A percentile compares a stretch with the other conserved stretches of the same genome.
phyloP scores from a whole-genome alignment of 2,888 invertebrate species.

The Epsilonema sp. region DNA sequence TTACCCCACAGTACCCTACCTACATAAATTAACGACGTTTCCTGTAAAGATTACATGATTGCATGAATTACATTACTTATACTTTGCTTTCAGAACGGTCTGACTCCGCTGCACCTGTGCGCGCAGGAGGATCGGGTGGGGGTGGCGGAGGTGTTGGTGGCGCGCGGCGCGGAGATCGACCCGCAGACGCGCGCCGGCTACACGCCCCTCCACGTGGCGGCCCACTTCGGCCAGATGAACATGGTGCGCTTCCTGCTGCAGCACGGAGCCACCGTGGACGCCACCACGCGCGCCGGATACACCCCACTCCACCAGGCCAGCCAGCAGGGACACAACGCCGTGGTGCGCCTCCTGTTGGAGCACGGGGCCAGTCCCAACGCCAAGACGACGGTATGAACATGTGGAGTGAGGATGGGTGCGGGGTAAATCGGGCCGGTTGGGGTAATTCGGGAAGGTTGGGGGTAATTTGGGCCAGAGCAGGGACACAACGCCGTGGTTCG shows the following conservation, averaged over 20 bases:
- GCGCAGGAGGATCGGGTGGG: slow-evolving; percentile 91
- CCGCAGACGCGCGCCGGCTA: slow-evolving; percentile 59
- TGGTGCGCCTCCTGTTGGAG: slow-evolving; percentile 76
- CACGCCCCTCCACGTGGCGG: slow-evolving; percentile 94
- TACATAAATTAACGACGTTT: too few species aligned
- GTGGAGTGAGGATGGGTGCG: too few species aligned
- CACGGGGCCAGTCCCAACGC: slow-evolving; percentile 82
- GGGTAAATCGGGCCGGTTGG: too few species aligned
- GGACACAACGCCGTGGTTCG: slow-evolving; percentile 92
- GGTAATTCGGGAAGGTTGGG: too few species aligned
- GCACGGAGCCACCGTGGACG: slow-evolving; percentile 60
- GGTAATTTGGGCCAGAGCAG: too few species aligned
- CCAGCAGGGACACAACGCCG: slow-evolving; percentile 92
- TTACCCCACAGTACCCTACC: too few species aligned
- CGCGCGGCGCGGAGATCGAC: slow-evolving; percentile 54
- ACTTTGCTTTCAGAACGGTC: slow-evolving; percentile 62
- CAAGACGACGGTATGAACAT: slow-evolving; percentile 71
- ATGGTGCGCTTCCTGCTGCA: slow-evolving; percentile 85
- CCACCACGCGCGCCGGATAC: slow-evolving; percentile 33
- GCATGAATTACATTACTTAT: too few species aligned
- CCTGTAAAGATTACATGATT: too few species aligned
- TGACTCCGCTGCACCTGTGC: slow-evolving; percentile 87
- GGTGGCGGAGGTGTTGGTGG: slow-evolving; percentile 71
- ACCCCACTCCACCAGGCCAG: slow-evolving; percentile 96
- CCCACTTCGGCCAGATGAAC: slow-evolving; percentile 88